Conservation (phyloP, 2,113 vertebrate species). For the Nanorana parkeri region DNA sequence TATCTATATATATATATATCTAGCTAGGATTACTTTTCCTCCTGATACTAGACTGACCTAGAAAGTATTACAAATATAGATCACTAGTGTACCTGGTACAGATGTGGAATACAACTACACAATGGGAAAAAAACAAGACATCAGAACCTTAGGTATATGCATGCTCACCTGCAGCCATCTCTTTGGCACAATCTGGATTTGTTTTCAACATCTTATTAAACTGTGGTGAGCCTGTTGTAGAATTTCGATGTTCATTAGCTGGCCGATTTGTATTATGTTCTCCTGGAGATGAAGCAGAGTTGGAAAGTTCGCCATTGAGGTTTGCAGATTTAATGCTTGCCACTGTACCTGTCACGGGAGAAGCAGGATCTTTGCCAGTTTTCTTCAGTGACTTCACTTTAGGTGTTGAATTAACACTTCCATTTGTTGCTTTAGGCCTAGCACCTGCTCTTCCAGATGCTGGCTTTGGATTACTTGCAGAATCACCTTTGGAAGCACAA, state of each 20-base stretch:
- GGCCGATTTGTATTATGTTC: constrained; percentile 67
- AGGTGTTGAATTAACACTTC: constrained; percentile 68
- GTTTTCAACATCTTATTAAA: constrained; percentile 55
- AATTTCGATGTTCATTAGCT: constrained; percentile 64
- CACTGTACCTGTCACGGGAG: constrained; percentile 55
- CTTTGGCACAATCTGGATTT: constrained; percentile 52
- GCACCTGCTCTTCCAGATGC: constrained; percentile 81
- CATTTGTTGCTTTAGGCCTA: constrained; percentile 81
- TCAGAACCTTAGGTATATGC: too few relatives aligned
- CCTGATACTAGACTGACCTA: too few relatives aligned
- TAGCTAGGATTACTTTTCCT: too few relatives aligned
- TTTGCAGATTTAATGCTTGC: constrained; percentile 64
- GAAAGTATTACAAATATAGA: too few relatives aligned
- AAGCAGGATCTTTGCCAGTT: constrained; percentile 71
- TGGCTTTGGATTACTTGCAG: constrained; percentile 63
- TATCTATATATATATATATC: too few relatives aligned
- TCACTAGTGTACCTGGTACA: too few relatives aligned
- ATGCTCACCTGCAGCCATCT: constrained; percentile 47
- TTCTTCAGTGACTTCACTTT: constrained; percentile 77
- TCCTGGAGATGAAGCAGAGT: constrained; percentile 59
- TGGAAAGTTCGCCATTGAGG: constrained; percentile 64
- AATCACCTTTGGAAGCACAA: constrained; percentile 68
- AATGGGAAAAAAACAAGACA: too few relatives aligned
- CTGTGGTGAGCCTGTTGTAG: constrained; percentile 36
- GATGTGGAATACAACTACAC: too few relatives aligned